Base-by-base conservation (phyloP, 1,140 invertebrate genomes). In the Trachelipus rathkii region DNA sequence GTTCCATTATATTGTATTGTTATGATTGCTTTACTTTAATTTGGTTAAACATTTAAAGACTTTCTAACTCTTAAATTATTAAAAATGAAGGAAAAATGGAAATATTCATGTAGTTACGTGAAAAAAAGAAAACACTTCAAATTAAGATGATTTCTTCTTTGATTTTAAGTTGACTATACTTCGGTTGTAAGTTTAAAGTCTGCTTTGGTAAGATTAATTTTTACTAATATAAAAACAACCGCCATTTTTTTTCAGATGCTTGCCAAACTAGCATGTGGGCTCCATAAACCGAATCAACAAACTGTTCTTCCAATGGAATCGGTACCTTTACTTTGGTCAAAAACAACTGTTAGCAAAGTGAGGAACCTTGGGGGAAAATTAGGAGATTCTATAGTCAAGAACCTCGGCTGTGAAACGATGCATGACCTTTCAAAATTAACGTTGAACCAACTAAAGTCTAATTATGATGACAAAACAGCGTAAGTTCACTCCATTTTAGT, bases 251-350 rank as follows among this genome's bases (percentile, higher is more conserved):
- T 81, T 71, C 81, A 92, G 91, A 89, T 92, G 83, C 85, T 99
- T 77, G 93, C 95, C 0, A 99, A 99, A 87, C 85, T 98, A 33
- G 92, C 92, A 0, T 96, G 94, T 87, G 95, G 95, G 10, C 87
- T 97, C 77, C 93, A 88, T 78, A 88, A 88, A 79, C 87, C 87
- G 10, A 86, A 87, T 81, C 85, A 87, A 76, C 86, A 87, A 79
- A 83, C 86, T 3, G 81, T 89, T 15, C 80, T 82, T 23, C 82
- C 81, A 19, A 76, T 81, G 5, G 69, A 73, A n/a, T 23, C 33
- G 10, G 79, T 82, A 8, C 66, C 24, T 8, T 44, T 45, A 50
- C 78, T 82, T 19, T 82, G 76, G 78, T 45, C 50, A 13, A 60
- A 13, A 9, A 68, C 72, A 44, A 53, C 75, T 7, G 81, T 95